A percentile compares a stretch with the other conserved stretches of the same genome.
These are phyloP conservation scores for Odocoileus virginianus DNA, from an alignment of 2,113 vertebrate genomes.

Conservation along the genomic window DNA sequence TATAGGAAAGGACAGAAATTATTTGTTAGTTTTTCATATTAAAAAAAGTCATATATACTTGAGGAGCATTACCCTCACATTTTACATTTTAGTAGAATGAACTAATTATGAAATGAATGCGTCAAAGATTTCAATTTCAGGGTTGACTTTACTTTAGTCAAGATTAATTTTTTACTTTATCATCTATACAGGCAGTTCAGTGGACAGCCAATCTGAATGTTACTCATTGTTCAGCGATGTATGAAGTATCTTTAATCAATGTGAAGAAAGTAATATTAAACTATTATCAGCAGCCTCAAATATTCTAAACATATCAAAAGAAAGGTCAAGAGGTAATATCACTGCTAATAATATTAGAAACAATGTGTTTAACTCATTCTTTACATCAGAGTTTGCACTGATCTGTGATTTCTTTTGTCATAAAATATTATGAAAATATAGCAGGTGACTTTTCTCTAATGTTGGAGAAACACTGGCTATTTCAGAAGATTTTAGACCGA, in stretches of 20 bases:
- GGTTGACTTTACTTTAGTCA: constrained; percentile 86
- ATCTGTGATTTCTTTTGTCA: constrained; percentile 49
- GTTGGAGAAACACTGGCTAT: not conserved
- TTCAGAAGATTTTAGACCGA: not conserved
- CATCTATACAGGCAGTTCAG: constrained; percentile 83
- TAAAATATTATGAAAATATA: constrained; percentile 40
- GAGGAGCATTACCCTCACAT: constrained; percentile 78
- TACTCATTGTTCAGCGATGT: constrained; percentile 84
- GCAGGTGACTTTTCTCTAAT: constrained; percentile 16
- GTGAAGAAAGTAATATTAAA: constrained; percentile 84
- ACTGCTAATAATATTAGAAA: constrained; percentile 78
- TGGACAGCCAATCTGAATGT: constrained; percentile 80
- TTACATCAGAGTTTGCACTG: constrained; percentile 63
- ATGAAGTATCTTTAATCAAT: constrained; percentile 86
- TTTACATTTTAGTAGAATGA: constrained; percentile 82
- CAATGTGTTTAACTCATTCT: constrained; percentile 79
- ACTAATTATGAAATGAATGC: constrained; percentile 89
- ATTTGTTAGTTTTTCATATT: constrained; percentile 65
- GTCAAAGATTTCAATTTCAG: constrained; percentile 92
- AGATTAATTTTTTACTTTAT: constrained; percentile 87
- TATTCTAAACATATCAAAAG: constrained; percentile 79
- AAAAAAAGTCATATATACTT: constrained; percentile 70
- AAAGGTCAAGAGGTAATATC: constrained; percentile 81
- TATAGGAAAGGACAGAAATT: constrained; percentile 44
- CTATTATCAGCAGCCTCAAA: constrained; percentile 81